Conservation (phyloP, 2,888 invertebrate genomes). For the Pyrgus malvae region DNA sequence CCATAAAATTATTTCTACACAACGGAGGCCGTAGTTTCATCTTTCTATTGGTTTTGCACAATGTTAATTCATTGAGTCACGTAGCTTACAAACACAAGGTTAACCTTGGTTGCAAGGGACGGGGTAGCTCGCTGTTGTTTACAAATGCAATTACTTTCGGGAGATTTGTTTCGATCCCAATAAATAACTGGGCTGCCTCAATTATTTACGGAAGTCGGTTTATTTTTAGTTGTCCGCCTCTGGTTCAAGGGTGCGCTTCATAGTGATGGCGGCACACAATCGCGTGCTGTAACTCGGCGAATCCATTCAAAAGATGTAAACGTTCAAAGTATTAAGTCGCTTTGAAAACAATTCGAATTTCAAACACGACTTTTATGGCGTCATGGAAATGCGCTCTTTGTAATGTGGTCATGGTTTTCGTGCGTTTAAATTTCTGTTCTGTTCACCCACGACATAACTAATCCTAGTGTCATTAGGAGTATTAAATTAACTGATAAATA, state of each 20-base stretch:
- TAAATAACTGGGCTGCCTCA: constrained; percentile 19
- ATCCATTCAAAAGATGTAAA: no score
- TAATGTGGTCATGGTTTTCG: no score
- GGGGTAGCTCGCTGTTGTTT: constrained; percentile 8
- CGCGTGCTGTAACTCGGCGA: no score
- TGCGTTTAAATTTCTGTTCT: no score
- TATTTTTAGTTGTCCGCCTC: constrained; percentile 17
- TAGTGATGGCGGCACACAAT: neutral
- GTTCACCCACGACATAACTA: no score
- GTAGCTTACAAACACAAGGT: neutral
- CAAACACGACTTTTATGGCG: no score
- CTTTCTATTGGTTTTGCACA: constrained; percentile 1
- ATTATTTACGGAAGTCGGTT: constrained; percentile 18
- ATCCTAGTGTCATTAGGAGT: no score
- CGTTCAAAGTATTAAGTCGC: no score
- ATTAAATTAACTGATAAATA: no score
- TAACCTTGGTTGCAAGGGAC: constrained; percentile 1
- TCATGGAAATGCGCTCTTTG: no score
- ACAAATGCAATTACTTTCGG: constrained; percentile 20
- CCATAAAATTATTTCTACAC: no score
- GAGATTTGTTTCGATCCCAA: constrained; percentile 9
- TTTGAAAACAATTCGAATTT: no score
- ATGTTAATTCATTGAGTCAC: constrained; percentile 4
- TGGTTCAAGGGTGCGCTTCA: constrained; percentile 15
- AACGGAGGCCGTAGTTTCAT: neutral